phyloP scores from a whole-genome alignment of 2,113 vertebrate species.

The Tetraodon nigroviridis region DNA sequence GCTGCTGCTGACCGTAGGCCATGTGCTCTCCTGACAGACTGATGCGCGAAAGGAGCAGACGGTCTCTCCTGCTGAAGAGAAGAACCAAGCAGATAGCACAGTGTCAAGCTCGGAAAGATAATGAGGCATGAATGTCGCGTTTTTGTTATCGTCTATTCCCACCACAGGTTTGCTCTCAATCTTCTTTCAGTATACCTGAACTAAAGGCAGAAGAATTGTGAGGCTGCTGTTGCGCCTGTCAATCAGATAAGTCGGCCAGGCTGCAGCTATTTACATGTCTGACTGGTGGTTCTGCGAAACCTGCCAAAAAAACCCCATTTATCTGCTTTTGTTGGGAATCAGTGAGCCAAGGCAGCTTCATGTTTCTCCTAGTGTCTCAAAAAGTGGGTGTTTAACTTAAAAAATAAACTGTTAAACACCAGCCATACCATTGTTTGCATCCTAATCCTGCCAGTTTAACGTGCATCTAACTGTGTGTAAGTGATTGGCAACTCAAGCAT shows the following conservation, averaged over 20 bases:
- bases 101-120: conserved; percentile 12
- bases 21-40: conserved; percentile 76
- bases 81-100: conserved; percentile 21
- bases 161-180: conserved; percentile 8
- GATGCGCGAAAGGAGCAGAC: conserved; percentile 66
- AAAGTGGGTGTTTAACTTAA: no score
- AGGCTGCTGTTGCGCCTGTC: no score
- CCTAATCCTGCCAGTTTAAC: no score
- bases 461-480: no score
- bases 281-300: neutral
- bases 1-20: conserved; percentile 64
- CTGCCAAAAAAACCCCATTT: no score
- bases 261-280: neutral
- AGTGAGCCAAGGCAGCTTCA: no score
- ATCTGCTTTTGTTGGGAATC: no score
- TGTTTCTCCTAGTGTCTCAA: no score
- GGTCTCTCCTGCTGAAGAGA: conserved; percentile 61
- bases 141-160: conserved; percentile 26
- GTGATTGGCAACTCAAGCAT: no score
- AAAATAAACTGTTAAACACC: no score
- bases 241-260: no score
- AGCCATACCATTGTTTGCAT: no score
- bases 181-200: neutral
- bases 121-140: conserved; percentile 45
- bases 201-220: neutral